Base-by-base conservation (phyloP, 2,888 invertebrate species). In the Oegoconia quadripuncta region DNA sequence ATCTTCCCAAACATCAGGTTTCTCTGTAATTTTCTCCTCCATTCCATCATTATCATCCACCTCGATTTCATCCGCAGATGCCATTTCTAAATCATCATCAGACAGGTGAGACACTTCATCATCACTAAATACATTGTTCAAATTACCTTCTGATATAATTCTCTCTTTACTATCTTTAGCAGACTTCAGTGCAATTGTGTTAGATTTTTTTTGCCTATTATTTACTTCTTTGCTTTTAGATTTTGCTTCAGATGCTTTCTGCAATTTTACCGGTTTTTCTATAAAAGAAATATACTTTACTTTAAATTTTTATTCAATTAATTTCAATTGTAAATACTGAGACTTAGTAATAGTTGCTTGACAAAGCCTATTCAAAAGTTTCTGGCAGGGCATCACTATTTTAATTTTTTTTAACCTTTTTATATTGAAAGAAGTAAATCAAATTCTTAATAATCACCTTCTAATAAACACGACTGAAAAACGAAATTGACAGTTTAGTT, bases 1-100 rank as follows among this genome's bases (percentile, higher is more conserved):
- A 82, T 98, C 98, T 87, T 98, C 96, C 93, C 93, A 94, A 3
- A 76, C 63, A 63, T 84, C 82, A 42, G 78, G 81, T 44, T 76
- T 75, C 44, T 63, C 74, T 47, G 64, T 52, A 13, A 3, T 44
- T 41, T 78, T 68, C 32, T 60, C 55, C 20, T 64, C 45, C 14
- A 34, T 42, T 41, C 53, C 47, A 16, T 46, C 51, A 18, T 55
- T 45, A 29, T 44, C 42, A 34, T 44, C 47, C 16, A 48, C 42
- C 41, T 61, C 52, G 41, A 50, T 46, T 37, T 70, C 72, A 50
- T 59, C 64, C 50, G 51, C 59, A 45, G 50, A 50, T 31, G 41
- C 50, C 4, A 35, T 57, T 16, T 60, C 60, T 35, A 53, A 60
- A 40, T 65, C 58, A 50, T 66, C 74, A 66, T 75, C 67, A 38